A percentile compares a stretch with the other conserved stretches of the same genome.
These are phyloP conservation scores for Anseranas semipalmata DNA, from an alignment of 2,113 vertebrate genomes.

Conservation along the genomic window DNA sequence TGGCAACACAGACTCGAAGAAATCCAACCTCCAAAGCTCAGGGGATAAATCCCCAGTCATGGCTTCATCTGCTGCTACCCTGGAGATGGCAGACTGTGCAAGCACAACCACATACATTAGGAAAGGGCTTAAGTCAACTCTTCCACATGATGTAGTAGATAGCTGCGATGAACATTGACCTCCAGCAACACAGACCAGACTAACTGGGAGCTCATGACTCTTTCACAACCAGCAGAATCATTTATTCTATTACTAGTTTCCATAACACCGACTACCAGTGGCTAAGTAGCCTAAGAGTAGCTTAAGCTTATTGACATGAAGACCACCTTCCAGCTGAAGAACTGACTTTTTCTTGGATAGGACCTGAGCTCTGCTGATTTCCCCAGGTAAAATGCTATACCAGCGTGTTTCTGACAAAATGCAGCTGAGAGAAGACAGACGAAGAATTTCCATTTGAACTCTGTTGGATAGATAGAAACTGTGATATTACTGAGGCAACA, in stretches of 20 bases:
- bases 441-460: background rate
- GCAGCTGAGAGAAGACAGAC: background rate
- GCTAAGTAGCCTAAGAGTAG: background rate
- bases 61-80: background rate
- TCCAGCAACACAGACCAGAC: background rate
- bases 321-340: background rate
- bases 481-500: background rate
- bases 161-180: background rate
- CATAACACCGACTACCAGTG: background rate
- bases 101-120: background rate
- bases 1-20: fast-evolving
- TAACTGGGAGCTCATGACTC: background rate
- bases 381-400: background rate
- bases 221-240: background rate
- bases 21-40: background rate
- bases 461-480: background rate
- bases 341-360: background rate
- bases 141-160: background rate
- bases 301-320: background rate
- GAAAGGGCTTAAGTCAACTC: background rate
- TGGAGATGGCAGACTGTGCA: background rate
- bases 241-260: background rate
- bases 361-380: background rate
- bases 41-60: background rate
- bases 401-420: background rate